phyloP scores from a whole-genome alignment of 2,888 invertebrate genomes.

The Eilema caniola region DNA sequence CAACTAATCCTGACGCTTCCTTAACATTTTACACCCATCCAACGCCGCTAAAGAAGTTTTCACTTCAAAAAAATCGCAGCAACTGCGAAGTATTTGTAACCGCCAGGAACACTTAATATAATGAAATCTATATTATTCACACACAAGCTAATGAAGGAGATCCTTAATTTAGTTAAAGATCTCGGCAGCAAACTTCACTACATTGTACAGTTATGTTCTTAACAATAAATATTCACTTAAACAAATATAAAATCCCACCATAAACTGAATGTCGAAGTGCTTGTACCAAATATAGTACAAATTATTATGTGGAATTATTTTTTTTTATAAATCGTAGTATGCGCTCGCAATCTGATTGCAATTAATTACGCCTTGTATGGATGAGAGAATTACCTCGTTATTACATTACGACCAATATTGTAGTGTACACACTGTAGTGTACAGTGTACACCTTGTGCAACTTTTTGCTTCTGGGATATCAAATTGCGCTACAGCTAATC shows the following conservation, averaged over 20 bases:
- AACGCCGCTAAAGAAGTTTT: too few relatives aligned
- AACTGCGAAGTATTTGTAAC: too few relatives aligned
- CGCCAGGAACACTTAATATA: neutral
- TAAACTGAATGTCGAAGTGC: conserved; percentile 3
- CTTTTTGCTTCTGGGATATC: conserved; percentile 67
- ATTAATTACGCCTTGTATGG: conserved; percentile 38
- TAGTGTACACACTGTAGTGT: conserved; percentile 29
- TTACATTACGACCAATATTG: conserved; percentile 45
- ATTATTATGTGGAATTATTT: conserved; percentile 14
- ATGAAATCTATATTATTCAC: too few relatives aligned
- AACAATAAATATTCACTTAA: neutral
- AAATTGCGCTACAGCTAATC: conserved; percentile 63
- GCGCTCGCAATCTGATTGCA: conserved; percentile 38
- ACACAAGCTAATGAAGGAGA: neutral
- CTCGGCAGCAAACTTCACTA: neutral
- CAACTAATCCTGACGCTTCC: too few relatives aligned
- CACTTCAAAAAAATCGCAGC: too few relatives aligned
- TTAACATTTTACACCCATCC: too few relatives aligned
- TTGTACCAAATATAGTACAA: conserved; percentile 4
- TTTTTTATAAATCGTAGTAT: conserved; percentile 21
- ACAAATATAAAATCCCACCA: neutral
- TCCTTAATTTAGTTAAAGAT: neutral
- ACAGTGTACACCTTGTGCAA: conserved; percentile 61
- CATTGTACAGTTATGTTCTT: neutral
- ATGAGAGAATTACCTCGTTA: conserved; percentile 38